Percentiles rank a stretch among this genome's conserved stretches.
Conservation (phyloP, 2,797 vertebrate genomes). For the Brachymystax lenok region DNA sequence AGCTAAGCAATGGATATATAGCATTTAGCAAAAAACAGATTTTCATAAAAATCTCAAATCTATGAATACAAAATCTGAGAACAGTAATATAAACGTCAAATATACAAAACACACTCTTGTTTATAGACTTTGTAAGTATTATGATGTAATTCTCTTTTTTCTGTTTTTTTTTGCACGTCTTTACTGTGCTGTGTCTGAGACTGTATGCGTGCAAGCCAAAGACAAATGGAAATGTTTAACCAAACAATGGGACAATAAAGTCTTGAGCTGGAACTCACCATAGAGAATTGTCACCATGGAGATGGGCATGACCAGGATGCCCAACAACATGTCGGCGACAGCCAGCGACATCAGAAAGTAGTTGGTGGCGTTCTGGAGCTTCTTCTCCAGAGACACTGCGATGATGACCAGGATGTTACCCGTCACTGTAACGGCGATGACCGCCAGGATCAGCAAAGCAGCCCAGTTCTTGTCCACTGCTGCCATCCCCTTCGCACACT, state of each 20-base stretch:
- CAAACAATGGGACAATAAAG: neutral
- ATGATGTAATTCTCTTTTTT: neutral
- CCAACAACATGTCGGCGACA: conserved; percentile 95
- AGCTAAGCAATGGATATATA: too few species aligned
- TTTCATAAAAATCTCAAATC: too few species aligned
- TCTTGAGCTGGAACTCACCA: conserved; percentile 78
- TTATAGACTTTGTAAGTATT: neutral
- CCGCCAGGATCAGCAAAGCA: conserved; percentile 84
- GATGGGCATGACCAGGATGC: conserved; percentile 95
- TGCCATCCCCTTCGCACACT: conserved; percentile 47
- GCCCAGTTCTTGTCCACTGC: conserved; percentile 88
- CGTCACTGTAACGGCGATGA: conserved; percentile 89
- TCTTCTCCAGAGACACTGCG: conserved; percentile 96
- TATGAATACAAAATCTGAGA: too few species aligned
- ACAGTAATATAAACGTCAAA: too few species aligned
- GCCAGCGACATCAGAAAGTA: conserved; percentile 98
- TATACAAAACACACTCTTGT: neutral
- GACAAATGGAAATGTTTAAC: conserved; percentile 40
- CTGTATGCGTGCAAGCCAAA: conserved; percentile 25
- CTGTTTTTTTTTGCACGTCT: neutral
- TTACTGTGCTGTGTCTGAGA: neutral
- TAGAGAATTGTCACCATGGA: conserved; percentile 96
- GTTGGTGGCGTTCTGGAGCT: conserved; percentile 97
- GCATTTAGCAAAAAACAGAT: too few species aligned
- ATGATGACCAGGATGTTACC: conserved; percentile 97